Evolutionary conservation across 2,888 invertebrate genomes (phyloP).

Genomic region (Isotomurus palustris): DNA sequence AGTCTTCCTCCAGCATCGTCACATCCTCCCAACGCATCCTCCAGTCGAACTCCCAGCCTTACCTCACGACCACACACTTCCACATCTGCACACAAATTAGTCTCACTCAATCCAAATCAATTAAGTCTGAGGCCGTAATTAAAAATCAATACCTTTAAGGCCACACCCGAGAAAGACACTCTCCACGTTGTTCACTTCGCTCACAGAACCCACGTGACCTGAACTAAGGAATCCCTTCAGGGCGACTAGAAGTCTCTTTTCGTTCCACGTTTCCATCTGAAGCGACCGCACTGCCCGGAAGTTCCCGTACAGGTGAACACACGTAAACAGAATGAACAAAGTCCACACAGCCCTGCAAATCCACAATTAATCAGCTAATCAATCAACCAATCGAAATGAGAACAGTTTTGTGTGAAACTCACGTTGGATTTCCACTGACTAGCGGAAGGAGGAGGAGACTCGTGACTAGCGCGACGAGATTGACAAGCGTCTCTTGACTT

Average conservation of each 20-base stretch:
- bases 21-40: constrained; percentile 48
- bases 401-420: constrained; percentile 26
- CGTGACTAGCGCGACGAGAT: constrained; percentile 74
- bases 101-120: background rate
- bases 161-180: constrained; percentile 61
- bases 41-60: constrained; percentile 58
- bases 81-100: constrained; percentile 53
- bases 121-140: background rate
- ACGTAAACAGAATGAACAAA: constrained; percentile 69
- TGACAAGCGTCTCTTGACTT: constrained; percentile 94
- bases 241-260: constrained; percentile 66
- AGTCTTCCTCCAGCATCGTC: constrained; percentile 9
- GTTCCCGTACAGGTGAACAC: constrained; percentile 79
- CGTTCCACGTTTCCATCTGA: constrained; percentile 74
- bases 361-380: background rate
- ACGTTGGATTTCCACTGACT: constrained; percentile 58
- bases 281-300: constrained; percentile 79
- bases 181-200: constrained; percentile 66
- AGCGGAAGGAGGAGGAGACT: constrained; percentile 70
- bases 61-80: constrained; percentile 62
- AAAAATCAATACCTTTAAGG: background rate
- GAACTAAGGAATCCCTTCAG: constrained; percentile 63
- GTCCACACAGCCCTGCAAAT: constrained; percentile 63
- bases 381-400: background rate
- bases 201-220: constrained; percentile 60